phyloP scores from a whole-genome alignment of 2,113 vertebrate species.

The Columba janthina region DNA sequence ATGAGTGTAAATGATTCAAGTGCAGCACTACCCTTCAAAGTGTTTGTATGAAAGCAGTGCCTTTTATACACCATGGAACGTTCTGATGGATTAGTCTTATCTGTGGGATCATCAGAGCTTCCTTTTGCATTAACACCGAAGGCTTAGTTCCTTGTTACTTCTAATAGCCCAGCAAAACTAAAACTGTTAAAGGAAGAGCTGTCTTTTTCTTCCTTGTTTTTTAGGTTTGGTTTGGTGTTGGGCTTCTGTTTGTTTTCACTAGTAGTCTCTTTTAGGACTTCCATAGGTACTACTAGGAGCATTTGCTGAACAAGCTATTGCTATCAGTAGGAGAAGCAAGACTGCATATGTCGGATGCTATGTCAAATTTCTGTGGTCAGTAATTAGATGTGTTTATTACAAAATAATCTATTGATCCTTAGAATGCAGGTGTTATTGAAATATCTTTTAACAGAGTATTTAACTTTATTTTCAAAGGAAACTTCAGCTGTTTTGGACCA shows the following conservation, averaged over 20 bases:
- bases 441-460: background rate
- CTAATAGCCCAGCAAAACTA: background rate
- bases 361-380: background rate
- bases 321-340: background rate
- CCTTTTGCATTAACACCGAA: background rate
- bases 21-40: fast-evolving
- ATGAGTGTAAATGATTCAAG: background rate
- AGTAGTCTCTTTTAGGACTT: background rate
- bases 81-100: background rate
- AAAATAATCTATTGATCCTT: background rate
- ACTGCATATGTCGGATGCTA: background rate
- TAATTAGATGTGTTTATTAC: background rate
- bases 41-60: background rate
- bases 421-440: background rate
- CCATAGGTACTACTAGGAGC: background rate
- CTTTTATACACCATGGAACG: background rate
- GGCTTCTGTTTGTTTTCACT: background rate
- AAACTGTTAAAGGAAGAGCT: background rate
- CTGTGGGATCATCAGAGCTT: background rate
- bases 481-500: background rate
- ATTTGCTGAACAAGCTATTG: background rate
- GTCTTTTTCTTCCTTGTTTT: background rate
- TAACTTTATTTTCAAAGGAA: background rate
- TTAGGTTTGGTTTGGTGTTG: background rate
- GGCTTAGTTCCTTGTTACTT: background rate